Evolutionary conservation across 2,888 invertebrate genomes (phyloP).

Genomic region (Apoda limacodes): DNA sequence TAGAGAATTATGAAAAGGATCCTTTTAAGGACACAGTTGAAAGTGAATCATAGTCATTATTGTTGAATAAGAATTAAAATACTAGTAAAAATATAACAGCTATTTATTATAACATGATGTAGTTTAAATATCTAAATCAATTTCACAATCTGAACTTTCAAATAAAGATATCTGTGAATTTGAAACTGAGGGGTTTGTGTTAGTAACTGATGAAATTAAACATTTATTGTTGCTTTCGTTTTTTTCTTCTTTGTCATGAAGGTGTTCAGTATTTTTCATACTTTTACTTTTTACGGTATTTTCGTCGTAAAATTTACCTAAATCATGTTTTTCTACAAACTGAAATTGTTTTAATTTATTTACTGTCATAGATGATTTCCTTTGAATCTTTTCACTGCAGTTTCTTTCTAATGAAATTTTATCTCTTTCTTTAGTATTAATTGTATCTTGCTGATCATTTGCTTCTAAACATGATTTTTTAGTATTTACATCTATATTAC

Average conservation of each 20-base stretch:
- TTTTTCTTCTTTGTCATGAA: conserved; percentile 23
- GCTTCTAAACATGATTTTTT: conserved; percentile 6
- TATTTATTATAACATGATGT: conserved; percentile 2
- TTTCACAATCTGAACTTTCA: conserved; percentile 62
- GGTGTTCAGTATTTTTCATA: conserved; percentile 17
- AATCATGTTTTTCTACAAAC: conserved; percentile 37
- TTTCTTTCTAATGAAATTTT: conserved; percentile 6
- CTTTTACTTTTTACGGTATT: conserved; percentile 19
- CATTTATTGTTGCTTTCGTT: conserved; percentile 21
- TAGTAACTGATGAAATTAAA: conserved; percentile 18
- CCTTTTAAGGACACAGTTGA: conserved; percentile 46
- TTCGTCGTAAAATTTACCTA: conserved; percentile 37
- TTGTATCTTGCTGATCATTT: conserved; percentile 8
- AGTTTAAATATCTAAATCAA: conserved; percentile 55
- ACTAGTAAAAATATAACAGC: too few relatives aligned
- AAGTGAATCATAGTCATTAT: conserved; percentile 14
- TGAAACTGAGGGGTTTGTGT: conserved; percentile 20
- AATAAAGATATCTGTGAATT: conserved; percentile 61
- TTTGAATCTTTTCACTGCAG: conserved; percentile 14
- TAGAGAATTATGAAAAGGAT: conserved; percentile 78
- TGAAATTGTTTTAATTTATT: conserved; percentile 48
- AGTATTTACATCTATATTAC: conserved; percentile 2
- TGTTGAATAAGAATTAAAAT: conserved; percentile 20
- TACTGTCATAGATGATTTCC: conserved; percentile 20
- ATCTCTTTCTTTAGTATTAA: conserved; percentile 1